A percentile compares a stretch with the other conserved stretches of the same genome.
Conservation (phyloP, 23 tunicate genomes). For the Halocynthia aurantium region DNA sequence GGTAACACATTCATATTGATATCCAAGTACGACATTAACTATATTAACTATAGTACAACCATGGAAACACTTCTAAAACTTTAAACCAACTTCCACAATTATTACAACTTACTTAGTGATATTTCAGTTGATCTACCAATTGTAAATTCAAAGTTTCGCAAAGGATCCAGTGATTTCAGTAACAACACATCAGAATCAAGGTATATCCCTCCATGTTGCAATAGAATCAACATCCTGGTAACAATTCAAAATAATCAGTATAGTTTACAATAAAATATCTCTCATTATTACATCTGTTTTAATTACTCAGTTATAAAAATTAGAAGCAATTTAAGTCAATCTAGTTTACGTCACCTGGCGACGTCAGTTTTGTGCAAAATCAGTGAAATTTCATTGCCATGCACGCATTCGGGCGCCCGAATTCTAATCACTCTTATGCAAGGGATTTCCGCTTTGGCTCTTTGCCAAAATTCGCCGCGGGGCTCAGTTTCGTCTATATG, state of each 20-base stretch:
- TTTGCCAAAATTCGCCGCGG: slow-evolving; percentile 15
- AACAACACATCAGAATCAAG: slow-evolving; percentile 26
- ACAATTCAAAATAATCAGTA: background rate
- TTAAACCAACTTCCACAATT: background rate
- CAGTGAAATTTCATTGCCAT: slow-evolving; percentile 12
- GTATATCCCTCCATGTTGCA: slow-evolving; percentile 21
- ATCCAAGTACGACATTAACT: background rate
- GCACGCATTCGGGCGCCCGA: slow-evolving; percentile 1
- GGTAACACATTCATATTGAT: too few species aligned
- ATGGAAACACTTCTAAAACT: background rate
- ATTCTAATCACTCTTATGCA: slow-evolving; percentile 3
- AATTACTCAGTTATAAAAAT: background rate
- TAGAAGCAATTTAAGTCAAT: background rate
- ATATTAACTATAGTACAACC: background rate
- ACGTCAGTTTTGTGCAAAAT: slow-evolving; percentile 29
- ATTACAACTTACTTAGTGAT: slow-evolving; percentile 15
- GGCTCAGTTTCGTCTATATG: slow-evolving; percentile 13
- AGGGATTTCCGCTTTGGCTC: slow-evolving; percentile 16
- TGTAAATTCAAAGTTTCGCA: slow-evolving; percentile 6
- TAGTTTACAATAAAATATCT: background rate
- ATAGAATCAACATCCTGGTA: slow-evolving; percentile 12
- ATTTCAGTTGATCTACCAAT: slow-evolving; percentile 17
- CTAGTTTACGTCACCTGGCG: slow-evolving; percentile 7
- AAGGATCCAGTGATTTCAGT: slow-evolving; percentile 11
- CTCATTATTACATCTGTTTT: background rate